phyloP scores from a whole-genome alignment of 2,113 vertebrate genomes.

The Spermophilus dauricus region DNA sequence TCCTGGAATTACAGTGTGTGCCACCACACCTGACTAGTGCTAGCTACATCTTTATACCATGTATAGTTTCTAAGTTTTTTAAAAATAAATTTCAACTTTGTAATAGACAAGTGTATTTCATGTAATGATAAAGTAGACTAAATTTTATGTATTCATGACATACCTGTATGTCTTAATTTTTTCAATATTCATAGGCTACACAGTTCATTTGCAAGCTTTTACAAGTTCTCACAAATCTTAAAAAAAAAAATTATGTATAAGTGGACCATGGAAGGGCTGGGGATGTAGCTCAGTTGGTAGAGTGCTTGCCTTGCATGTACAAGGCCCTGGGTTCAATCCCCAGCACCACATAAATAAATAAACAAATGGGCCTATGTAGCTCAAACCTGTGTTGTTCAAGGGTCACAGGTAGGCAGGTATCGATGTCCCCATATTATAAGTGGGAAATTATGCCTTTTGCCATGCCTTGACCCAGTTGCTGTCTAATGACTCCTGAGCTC shows the following conservation, averaged over 20 bases:
- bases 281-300: no score
- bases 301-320: no score
- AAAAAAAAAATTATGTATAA: not conserved
- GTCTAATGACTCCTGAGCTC: not conserved
- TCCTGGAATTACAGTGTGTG: no score
- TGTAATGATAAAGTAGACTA: not conserved
- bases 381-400: not conserved
- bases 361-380: not conserved
- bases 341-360: no score
- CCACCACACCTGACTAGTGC: no score
- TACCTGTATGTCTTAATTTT: not conserved
- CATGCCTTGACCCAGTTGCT: not conserved
- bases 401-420: not conserved
- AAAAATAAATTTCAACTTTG: not conserved
- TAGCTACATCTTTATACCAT: no score
- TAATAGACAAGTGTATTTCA: not conserved
- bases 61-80: not conserved
- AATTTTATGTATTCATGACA: not conserved
- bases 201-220: not conserved
- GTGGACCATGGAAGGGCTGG: no score
- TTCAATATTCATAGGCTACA: not conserved
- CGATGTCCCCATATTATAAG: not conserved
- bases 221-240: not conserved
- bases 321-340: no score
- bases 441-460: not conserved